Evolutionary conservation across 2,888 invertebrate species (phyloP).

Genomic region (Drosophila kanekoi): DNA sequence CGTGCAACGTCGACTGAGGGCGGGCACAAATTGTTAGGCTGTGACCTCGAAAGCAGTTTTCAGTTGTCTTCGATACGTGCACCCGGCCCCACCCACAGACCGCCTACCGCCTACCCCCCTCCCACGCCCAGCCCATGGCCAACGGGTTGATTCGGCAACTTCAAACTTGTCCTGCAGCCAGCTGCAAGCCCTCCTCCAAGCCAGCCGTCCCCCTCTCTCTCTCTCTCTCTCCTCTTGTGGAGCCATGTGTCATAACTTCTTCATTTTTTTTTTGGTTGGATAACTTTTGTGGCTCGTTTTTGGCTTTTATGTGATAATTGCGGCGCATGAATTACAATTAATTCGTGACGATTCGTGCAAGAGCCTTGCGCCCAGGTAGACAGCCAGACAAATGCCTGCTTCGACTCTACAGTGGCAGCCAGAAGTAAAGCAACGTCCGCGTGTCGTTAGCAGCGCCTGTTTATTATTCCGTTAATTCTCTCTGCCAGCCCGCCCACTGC

Average conservation of each 20-base stretch:
- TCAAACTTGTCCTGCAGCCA: slow-evolving; percentile 55
- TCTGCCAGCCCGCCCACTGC: slow-evolving; percentile 13
- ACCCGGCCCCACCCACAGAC: not conserved
- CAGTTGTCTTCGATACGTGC: slow-evolving; percentile 75
- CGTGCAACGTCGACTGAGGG: slow-evolving; percentile 32
- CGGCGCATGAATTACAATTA: slow-evolving; percentile 85
- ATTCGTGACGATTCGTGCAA: slow-evolving; percentile 82
- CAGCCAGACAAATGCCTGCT: slow-evolving; percentile 32
- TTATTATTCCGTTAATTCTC: slow-evolving; percentile 81
- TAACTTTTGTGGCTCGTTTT: slow-evolving; percentile 39
- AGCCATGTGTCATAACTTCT: slow-evolving; percentile 25
- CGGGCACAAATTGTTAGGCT: slow-evolving; percentile 79
- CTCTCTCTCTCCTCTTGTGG: not conserved
- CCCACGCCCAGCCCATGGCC: not conserved
- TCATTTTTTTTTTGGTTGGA: slow-evolving; percentile 2
- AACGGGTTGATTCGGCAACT: slow-evolving; percentile 52
- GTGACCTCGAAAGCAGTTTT: slow-evolving; percentile 76
- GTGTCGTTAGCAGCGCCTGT: slow-evolving; percentile 83
- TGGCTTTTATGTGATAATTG: slow-evolving; percentile 83
- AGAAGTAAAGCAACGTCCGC: slow-evolving; percentile 60
- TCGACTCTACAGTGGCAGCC: slow-evolving; percentile 35
- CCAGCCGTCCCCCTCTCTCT: not conserved
- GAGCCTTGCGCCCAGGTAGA: slow-evolving; percentile 57
- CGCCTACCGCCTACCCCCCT: too few relatives aligned
- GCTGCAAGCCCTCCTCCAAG: not conserved